Percentiles rank a stretch among this genome's conserved stretches.
Evolutionary conservation across 2,113 vertebrate genomes (phyloP).

Genomic region (Mustelus asterias): DNA sequence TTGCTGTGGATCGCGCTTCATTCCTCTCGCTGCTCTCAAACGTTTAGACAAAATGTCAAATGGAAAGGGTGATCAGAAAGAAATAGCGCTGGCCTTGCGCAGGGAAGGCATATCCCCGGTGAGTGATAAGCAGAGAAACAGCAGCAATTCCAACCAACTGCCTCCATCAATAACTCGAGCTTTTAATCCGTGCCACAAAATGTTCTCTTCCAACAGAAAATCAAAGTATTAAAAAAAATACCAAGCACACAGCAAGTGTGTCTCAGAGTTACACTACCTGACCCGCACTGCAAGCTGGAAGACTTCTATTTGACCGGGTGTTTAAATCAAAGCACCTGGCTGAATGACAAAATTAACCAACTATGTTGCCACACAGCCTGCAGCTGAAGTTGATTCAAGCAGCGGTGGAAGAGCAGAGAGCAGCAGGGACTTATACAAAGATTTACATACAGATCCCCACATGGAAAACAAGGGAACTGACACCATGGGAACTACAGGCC

Average conservation of each 20-base stretch:
- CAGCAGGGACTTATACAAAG: not conserved
- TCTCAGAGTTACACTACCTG: not conserved
- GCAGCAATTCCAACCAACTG: not conserved
- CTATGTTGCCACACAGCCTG: not conserved
- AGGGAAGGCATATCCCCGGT: not conserved
- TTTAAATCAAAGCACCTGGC: not conserved
- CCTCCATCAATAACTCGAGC: not conserved
- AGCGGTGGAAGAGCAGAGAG: not conserved
- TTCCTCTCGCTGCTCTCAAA: not conserved
- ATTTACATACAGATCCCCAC: not conserved
- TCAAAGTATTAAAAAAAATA: not conserved
- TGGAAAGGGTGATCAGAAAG: not conserved
- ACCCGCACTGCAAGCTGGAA: not conserved
- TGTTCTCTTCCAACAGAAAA: not conserved
- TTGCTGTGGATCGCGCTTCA: not conserved
- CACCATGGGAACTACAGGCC: not conserved
- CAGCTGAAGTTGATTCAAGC: not conserved
- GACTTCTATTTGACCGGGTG: not conserved
- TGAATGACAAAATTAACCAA: not conserved
- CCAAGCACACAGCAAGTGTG: not conserved
- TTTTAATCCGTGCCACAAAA: not conserved
- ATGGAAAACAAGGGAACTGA: not conserved
- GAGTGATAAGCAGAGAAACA: not conserved
- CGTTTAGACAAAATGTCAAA: not conserved
- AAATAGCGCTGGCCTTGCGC: not conserved